Evolutionary conservation across 2,113 vertebrate genomes (phyloP).

Genomic region (Pluvialis apricaria): DNA sequence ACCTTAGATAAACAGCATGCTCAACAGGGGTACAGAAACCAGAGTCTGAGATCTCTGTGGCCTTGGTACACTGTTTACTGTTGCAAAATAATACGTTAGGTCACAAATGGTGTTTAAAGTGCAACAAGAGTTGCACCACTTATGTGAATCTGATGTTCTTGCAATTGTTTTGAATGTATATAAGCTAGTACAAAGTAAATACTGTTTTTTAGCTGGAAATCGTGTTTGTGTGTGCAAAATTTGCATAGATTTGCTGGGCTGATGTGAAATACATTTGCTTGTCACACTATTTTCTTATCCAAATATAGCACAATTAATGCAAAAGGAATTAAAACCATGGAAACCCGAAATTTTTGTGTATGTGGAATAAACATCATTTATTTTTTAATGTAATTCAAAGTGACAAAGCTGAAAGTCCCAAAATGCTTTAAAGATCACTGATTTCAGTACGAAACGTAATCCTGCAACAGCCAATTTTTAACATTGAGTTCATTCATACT

Average conservation of each 20-base stretch:
- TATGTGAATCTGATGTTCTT: not conserved
- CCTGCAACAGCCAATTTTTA: not conserved
- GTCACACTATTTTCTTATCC: not conserved
- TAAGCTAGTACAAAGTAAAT: not conserved
- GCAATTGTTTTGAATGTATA: not conserved
- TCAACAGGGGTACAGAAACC: not conserved
- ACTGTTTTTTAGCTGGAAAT: not conserved
- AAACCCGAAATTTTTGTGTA: not conserved
- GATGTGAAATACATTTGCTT: conserved; percentile 9
- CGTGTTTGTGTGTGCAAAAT: not conserved
- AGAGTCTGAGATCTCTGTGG: not conserved
- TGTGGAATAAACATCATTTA: not conserved
- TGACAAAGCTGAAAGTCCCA: not conserved
- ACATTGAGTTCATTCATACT: not conserved
- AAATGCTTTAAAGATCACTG: not conserved
- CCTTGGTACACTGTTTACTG: not conserved
- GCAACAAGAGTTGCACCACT: not conserved
- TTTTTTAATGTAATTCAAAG: not conserved
- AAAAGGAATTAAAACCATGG: conserved; percentile 33
- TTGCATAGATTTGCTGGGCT: conserved; percentile 12
- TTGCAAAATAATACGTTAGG: conserved; percentile 36
- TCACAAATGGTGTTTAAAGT: not conserved
- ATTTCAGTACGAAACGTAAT: not conserved
- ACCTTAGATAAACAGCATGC: not conserved
- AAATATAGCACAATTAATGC: conserved; percentile 39